Conservation (phyloP, 1,140 invertebrate genomes). For the Pentalonia nigronervosa region DNA sequence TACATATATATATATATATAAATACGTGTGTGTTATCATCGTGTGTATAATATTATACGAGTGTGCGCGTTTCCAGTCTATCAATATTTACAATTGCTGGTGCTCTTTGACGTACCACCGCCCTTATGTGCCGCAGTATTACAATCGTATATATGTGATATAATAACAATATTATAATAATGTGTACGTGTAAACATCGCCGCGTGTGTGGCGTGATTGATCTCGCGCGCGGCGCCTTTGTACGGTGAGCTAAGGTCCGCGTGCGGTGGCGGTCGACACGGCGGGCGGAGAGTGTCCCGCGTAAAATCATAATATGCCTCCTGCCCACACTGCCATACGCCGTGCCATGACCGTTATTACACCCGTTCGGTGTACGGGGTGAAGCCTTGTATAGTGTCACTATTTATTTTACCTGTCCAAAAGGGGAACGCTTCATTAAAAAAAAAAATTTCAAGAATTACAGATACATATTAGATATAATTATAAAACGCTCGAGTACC, state of each 20-base stretch:
- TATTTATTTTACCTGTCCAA: background rate
- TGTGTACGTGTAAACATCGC: background rate
- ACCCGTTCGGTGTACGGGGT: background rate
- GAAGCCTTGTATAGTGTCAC: background rate
- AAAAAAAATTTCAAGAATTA: background rate
- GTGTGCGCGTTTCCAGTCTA: background rate
- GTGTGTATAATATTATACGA: background rate
- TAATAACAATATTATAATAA: background rate
- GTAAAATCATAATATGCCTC: background rate
- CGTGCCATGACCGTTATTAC: background rate
- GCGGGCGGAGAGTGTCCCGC: background rate
- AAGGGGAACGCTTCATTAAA: background rate
- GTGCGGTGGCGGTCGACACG: too few species aligned
- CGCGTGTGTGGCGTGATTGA: background rate
- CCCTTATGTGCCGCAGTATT: background rate
- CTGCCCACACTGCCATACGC: background rate
- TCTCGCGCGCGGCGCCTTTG: background rate
- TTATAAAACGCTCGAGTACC: too few species aligned
- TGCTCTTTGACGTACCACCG: slow-evolving; percentile 25
- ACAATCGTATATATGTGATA: background rate
- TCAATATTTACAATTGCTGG: slow-evolving; percentile 30
- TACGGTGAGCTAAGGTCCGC: background rate
- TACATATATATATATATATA: background rate
- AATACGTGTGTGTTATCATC: too few species aligned
- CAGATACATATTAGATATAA: background rate